Percentiles rank a stretch among this genome's conserved stretches.
Conservation (phyloP, 2,113 vertebrate genomes). For the Perccottus glenii region DNA sequence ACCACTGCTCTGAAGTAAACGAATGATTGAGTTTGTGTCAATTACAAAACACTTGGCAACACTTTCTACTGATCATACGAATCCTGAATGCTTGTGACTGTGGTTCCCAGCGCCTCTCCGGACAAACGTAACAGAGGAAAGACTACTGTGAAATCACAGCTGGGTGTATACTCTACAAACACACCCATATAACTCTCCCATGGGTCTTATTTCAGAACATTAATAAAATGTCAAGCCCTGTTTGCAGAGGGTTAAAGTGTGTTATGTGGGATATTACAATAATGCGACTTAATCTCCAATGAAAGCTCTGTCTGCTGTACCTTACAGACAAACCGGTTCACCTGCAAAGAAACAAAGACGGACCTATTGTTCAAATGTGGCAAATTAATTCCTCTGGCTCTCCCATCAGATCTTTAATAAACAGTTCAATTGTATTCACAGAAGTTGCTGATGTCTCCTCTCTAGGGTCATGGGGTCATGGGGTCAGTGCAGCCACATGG, state of each 20-base stretch:
- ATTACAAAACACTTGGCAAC: background rate
- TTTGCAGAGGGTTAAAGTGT: conserved; percentile 36
- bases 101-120: conserved; percentile 25
- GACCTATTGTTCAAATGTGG: conserved; percentile 33
- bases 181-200: conserved; percentile 4
- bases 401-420: conserved; percentile 13
- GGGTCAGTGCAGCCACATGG: too few species aligned
- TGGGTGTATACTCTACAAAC: conserved; percentile 2
- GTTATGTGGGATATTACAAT: conserved; percentile 38
- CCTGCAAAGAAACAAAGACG: conserved; percentile 32
- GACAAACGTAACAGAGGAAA: conserved; percentile 15
- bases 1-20: too few species aligned
- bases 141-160: conserved; percentile 12
- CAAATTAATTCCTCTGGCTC: conserved; percentile 1
- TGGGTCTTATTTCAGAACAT: conserved; percentile 46
- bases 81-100: background rate
- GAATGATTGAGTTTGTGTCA: too few species aligned
- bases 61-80: background rate
- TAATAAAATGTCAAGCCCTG: conserved; percentile 36
- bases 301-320: conserved; percentile 6
- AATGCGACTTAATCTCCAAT: conserved; percentile 22
- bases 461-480: too few species aligned
- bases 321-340: conserved; percentile 48
- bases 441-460: too few species aligned
- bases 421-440: too few species aligned